A percentile compares a stretch with the other conserved stretches of the same genome.
phyloP scores from a whole-genome alignment of 2,888 invertebrate species.

The Habrosyne pyritoides region DNA sequence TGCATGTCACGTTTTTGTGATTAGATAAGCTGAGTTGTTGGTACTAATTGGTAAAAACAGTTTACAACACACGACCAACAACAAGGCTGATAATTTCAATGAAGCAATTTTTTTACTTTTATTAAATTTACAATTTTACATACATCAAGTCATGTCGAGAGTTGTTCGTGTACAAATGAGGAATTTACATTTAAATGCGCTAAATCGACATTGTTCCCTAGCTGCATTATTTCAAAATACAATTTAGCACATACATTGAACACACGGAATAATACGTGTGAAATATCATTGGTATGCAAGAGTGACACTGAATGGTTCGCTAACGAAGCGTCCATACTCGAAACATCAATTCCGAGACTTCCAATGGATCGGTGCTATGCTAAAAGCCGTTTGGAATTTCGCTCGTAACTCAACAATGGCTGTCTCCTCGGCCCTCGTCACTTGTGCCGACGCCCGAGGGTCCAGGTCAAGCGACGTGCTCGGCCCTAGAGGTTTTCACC shows the following conservation, averaged over 20 bases:
- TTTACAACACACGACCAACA: conserved; percentile 9
- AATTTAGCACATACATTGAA: conserved; percentile 36
- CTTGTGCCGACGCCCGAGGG: conserved; percentile 16
- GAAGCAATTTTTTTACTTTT: background rate
- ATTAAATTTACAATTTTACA: background rate
- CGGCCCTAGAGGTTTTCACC: conserved; percentile 25
- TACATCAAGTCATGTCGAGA: background rate
- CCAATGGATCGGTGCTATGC: conserved; percentile 12
- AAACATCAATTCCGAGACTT: conserved; percentile 21
- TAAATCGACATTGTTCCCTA: conserved; percentile 15
- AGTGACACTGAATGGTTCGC: conserved; percentile 37
- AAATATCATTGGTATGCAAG: conserved; percentile 31
- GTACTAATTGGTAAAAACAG: conserved; percentile 33
- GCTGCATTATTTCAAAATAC: conserved; percentile 28
- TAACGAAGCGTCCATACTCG: conserved; percentile 46
- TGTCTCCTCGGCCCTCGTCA: conserved; percentile 21
- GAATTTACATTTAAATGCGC: conserved; percentile 3
- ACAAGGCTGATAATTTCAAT: background rate
- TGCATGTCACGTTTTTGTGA: conserved; percentile 47
- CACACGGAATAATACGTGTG: conserved; percentile 33
- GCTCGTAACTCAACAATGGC: conserved; percentile 31
- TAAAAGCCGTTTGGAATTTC: conserved; percentile 29
- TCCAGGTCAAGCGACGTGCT: conserved; percentile 18
- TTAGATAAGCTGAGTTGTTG: conserved; percentile 41
- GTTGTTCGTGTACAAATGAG: background rate